A percentile compares a stretch with the other conserved stretches of the same genome.
These are phyloP conservation scores for Lota lota DNA, from an alignment of 2,113 vertebrate species.

Conservation along the genomic window DNA sequence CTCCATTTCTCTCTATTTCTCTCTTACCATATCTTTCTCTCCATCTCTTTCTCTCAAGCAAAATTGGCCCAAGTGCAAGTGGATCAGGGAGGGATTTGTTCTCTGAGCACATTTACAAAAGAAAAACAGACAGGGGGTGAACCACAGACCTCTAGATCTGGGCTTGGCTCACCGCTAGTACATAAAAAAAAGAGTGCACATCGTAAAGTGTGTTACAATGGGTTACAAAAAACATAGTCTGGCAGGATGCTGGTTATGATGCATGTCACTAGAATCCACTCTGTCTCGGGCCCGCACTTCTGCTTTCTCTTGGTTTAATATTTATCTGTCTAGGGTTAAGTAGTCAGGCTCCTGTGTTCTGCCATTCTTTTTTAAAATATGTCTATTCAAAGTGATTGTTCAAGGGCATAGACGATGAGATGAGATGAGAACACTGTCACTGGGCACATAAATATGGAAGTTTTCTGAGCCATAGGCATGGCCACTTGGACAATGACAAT, in stretches of 20 bases:
- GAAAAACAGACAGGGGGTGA: neutral
- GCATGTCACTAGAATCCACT: constrained; percentile 31
- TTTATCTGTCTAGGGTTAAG: no score
- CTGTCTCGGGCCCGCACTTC: constrained; percentile 4
- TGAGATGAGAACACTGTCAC: no score
- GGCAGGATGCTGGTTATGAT: constrained; percentile 33
- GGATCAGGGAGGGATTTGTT: constrained; percentile 35
- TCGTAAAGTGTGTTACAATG: constrained; percentile 41
- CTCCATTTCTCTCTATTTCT: no score
- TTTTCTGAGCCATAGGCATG: no score
- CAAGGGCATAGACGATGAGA: no score
- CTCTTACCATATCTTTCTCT: no score
- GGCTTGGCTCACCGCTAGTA: constrained; percentile 41
- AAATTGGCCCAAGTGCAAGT: constrained; percentile 33
- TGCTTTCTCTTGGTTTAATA: no score
- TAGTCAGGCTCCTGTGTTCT: no score
- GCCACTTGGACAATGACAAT: no score
- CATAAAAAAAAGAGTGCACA: constrained; percentile 42
- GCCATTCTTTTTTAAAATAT: no score
- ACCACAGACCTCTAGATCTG: constrained; percentile 41
- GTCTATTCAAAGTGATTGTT: no score
- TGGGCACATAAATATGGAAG: no score
- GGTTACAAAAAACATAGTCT: constrained; percentile 25
- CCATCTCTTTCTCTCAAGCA: neutral
- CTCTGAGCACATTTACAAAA: constrained; percentile 55